Conservation (phyloP, 2,113 vertebrate species). For the Megaceryle torquata region DNA sequence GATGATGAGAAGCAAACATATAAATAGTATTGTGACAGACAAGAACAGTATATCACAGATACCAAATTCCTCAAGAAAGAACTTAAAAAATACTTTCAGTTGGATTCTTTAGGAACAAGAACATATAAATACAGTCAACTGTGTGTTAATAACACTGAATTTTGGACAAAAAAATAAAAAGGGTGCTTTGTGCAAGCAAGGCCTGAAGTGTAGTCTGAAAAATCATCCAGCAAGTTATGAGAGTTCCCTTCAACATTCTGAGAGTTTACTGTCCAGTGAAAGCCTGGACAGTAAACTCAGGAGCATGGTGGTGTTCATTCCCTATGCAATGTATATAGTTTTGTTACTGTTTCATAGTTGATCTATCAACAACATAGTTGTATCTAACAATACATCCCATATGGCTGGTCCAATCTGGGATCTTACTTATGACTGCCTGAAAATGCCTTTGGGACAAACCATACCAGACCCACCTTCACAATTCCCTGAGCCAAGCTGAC, state of each 20-base stretch:
- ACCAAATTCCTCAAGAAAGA: background rate
- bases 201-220: background rate
- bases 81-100: background rate
- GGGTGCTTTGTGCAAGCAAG: background rate
- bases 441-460: background rate
- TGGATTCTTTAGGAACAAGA: background rate
- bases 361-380: background rate
- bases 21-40: background rate
- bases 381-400: background rate
- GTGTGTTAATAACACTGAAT: background rate
- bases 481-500: background rate
- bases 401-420: background rate
- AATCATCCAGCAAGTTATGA: background rate
- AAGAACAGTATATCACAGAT: background rate
- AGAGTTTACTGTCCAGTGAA: background rate
- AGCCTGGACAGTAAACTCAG: background rate
- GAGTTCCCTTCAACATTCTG: background rate
- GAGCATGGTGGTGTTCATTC: background rate
- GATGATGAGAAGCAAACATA: background rate
- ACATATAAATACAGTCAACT: background rate
- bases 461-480: background rate
- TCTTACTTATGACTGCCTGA: background rate
- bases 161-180: background rate
- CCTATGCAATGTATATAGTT: background rate
- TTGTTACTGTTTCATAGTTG: background rate